Evolutionary conservation across 2,888 invertebrate species (phyloP).

Genomic region (Nephrotoma flavescens): DNA sequence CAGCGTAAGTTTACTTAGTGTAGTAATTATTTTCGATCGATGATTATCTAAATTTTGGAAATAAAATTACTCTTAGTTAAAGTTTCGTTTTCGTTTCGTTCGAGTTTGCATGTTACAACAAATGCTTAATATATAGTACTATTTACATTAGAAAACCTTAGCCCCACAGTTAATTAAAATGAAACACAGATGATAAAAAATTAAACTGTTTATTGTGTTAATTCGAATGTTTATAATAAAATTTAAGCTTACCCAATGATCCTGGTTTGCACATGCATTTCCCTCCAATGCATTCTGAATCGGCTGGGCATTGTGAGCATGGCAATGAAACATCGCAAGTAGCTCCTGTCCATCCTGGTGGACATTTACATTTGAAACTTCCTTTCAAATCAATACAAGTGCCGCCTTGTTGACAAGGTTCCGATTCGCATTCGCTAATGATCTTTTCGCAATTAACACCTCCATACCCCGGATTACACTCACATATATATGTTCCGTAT

Average conservation of each 20-base stretch:
- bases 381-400: constrained; percentile 43
- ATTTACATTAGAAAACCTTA: background rate
- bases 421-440: constrained; percentile 42
- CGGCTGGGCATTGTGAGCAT: constrained; percentile 42
- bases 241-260: constrained; percentile 21
- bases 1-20: too few relatives aligned
- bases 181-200: background rate
- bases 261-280: constrained; percentile 32
- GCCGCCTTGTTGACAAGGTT: constrained; percentile 62
- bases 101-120: too few relatives aligned
- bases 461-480: constrained; percentile 62
- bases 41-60: too few relatives aligned
- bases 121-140: too few relatives aligned
- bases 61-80: too few relatives aligned
- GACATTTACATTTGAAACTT: constrained; percentile 55
- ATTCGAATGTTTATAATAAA: background rate
- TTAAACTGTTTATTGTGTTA: background rate
- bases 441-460: constrained; percentile 62
- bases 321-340: constrained; percentile 29
- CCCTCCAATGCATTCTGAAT: constrained; percentile 48
- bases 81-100: too few relatives aligned
- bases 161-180: background rate
- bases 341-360: constrained; percentile 39
- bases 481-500: constrained; percentile 64
- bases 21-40: too few relatives aligned